phyloP scores from a whole-genome alignment of 2,113 vertebrate genomes.

The Melanerpes formicivorus region DNA sequence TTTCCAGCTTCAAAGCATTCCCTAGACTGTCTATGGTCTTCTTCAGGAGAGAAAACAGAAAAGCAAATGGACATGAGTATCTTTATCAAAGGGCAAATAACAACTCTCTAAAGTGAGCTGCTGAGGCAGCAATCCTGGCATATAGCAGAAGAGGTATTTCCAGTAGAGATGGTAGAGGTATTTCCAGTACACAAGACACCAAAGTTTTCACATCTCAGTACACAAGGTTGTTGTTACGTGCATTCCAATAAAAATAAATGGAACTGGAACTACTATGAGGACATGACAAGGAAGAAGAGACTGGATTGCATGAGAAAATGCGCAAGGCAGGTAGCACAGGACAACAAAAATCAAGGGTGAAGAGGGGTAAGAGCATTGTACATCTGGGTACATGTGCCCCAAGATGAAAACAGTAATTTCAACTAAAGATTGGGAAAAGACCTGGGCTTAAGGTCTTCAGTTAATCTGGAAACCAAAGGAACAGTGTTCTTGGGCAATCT shows the following conservation, averaged over 20 bases:
- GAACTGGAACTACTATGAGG: neutral
- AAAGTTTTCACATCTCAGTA: neutral
- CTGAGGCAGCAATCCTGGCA: neutral
- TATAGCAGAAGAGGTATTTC: neutral
- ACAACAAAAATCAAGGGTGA: neutral
- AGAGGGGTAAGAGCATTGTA: neutral
- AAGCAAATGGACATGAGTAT: neutral
- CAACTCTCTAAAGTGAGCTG: neutral
- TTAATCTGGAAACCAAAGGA: neutral
- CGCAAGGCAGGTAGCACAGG: accelerated
- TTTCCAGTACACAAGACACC: neutral
- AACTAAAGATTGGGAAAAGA: neutral
- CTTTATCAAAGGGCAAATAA: neutral
- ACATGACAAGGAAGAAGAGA: neutral
- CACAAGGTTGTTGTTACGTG: neutral
- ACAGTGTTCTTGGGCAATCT: neutral
- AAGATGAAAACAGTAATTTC: neutral
- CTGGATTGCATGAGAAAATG: neutral
- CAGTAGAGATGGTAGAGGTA: neutral
- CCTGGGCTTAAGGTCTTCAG: neutral
- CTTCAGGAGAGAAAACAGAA: neutral
- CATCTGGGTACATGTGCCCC: accelerated
- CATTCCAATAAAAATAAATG: neutral
- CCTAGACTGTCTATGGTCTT: neutral
- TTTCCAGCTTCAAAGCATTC: neutral